These are phyloP conservation scores for Hedychridium roseum DNA, from an alignment of 2,888 invertebrate species.

Conservation along the genomic window DNA sequence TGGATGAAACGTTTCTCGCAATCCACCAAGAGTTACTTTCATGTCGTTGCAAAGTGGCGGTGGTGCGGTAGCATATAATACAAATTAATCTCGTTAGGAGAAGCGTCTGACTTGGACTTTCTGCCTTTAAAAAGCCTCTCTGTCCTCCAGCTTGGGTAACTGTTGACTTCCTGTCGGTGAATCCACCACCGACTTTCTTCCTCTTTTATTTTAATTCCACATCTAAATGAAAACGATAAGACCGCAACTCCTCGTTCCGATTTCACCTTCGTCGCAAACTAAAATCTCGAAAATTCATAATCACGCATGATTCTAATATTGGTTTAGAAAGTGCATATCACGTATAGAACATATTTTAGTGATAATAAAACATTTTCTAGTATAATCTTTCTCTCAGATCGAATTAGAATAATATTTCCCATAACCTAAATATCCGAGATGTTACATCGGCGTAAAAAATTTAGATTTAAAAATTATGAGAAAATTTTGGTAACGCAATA, in stretches of 20 bases:
- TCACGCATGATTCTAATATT: no score
- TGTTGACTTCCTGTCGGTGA: conserved; percentile 28
- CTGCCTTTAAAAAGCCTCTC: conserved; percentile 42
- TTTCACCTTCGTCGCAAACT: no score
- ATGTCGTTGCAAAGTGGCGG: conserved; percentile 47
- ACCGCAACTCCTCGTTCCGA: no score
- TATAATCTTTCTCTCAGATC: no score
- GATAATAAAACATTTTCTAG: not conserved
- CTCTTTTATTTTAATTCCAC: conserved; percentile 47
- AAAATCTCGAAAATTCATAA: no score
- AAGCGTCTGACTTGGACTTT: conserved; percentile 50
- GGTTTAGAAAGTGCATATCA: no score
- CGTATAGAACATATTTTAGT: no score
- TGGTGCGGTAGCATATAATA: conserved; percentile 54
- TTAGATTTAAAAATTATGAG: no score
- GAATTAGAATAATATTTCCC: no score
- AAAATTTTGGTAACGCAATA: no score
- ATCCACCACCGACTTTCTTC: conserved; percentile 41
- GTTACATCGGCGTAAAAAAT: no score
- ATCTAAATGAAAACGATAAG: conserved; percentile 43
- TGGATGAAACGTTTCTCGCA: conserved; percentile 48
- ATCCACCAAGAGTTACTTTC: conserved; percentile 54
- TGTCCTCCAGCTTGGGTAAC: conserved; percentile 12
- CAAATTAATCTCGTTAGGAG: conserved; percentile 59
- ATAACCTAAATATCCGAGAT: no score